phyloP scores from a whole-genome alignment of 2,888 invertebrate species.

The Globia sparganii region DNA sequence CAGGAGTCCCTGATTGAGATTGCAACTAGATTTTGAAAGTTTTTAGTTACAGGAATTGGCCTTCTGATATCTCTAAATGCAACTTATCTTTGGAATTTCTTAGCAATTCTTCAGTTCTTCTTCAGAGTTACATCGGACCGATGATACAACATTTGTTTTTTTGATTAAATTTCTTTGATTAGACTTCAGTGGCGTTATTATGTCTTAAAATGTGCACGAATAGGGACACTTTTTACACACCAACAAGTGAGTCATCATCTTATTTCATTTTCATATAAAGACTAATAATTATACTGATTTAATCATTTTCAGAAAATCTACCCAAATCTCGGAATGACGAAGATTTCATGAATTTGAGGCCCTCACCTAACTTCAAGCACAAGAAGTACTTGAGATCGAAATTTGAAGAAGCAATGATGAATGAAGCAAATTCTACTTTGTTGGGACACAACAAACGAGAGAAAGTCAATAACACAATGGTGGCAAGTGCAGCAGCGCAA shows the following conservation, averaged over 20 bases:
- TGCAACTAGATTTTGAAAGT: too few species aligned
- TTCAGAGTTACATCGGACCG: too few species aligned
- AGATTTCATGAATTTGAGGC: conserved; percentile 75
- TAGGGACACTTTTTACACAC: not conserved
- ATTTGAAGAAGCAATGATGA: conserved; percentile 69
- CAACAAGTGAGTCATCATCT: not conserved
- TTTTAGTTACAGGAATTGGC: too few species aligned
- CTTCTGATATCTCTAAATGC: not conserved
- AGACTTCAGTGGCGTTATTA: not conserved
- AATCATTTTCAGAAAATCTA: conserved; percentile 41
- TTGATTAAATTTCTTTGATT: not conserved
- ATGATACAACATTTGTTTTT: not conserved
- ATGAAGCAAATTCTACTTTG: conserved; percentile 11
- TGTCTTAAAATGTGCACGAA: not conserved
- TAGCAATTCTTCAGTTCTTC: not conserved
- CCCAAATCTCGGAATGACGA: conserved; percentile 67
- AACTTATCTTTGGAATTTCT: not conserved
- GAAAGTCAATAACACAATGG: conserved; percentile 22
- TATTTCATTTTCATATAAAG: not conserved
- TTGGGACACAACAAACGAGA: conserved; percentile 10
- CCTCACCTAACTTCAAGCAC: conserved; percentile 81
- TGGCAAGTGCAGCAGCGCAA: conserved; percentile 53
- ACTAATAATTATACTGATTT: not conserved
- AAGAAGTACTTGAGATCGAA: conserved; percentile 80
- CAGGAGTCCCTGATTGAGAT: too few species aligned